Conservation (phyloP, 1,140 invertebrate genomes). For the Drosophila sucinea region DNA sequence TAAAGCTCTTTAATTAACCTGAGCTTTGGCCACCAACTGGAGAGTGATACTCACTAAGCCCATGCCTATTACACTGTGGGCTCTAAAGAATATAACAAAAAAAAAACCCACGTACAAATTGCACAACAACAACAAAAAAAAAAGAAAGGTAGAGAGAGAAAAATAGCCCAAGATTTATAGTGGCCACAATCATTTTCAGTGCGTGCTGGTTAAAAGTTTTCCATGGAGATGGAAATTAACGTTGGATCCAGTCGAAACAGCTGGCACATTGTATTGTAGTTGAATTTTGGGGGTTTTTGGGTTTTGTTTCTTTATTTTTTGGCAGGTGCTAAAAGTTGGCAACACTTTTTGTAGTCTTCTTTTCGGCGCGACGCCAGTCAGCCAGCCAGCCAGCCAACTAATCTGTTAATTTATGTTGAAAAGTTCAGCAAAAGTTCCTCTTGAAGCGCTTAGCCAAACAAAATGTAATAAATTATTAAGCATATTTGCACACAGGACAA, state of each 20-base stretch:
- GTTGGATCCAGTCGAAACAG: slow-evolving; percentile 20
- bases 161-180: slow-evolving; percentile 62
- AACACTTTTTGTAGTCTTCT: slow-evolving; percentile 17
- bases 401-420: slow-evolving; percentile 80
- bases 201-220: slow-evolving; percentile 50
- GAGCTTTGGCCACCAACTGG: not conserved
- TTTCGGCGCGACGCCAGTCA: slow-evolving; percentile 40
- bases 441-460: slow-evolving; percentile 72
- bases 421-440: slow-evolving; percentile 66
- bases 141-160: not conserved
- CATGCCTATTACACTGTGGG: not conserved
- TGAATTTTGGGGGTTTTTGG: slow-evolving; percentile 5
- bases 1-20: too few relatives aligned
- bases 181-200: slow-evolving; percentile 39
- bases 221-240: slow-evolving; percentile 47
- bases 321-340: slow-evolving; percentile 44
- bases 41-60: not conserved
- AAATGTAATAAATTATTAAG: slow-evolving; percentile 79
- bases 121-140: slow-evolving; percentile 26
- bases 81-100: not conserved
- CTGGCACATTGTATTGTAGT: slow-evolving; percentile 14
- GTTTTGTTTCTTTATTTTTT: slow-evolving; percentile 15
- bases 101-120: slow-evolving; percentile 63
- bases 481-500: slow-evolving; percentile 59
- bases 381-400: slow-evolving; percentile 62